Base-by-base conservation (phyloP, 2,888 invertebrate species). In the Drosophila subsilvestris region DNA sequence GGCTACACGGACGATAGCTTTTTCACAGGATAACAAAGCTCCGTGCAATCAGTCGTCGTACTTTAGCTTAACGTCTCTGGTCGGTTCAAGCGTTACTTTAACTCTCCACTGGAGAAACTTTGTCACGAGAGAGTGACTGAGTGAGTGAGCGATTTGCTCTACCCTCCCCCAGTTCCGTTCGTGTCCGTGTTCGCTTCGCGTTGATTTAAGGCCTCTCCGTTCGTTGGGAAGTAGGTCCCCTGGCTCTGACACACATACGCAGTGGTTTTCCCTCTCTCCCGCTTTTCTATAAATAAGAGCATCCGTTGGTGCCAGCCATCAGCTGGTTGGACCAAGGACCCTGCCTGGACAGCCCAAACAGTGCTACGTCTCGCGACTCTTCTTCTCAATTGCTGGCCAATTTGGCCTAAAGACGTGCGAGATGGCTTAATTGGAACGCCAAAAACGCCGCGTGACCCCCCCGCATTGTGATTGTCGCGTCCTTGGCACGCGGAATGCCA, bases 11-110 rank as follows among this genome's bases (percentile, higher is more conserved):
- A 27, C 43, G 25, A 42, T 44, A 75, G 83, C 85, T 82, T 86
- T 86, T 78, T 63, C 85, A 69, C 89, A 87, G 85, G 85, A 86
- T 86, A 86, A 86, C 86, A 86, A 86, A 86, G 85, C 88, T 86
- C 70, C 65, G 56, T 67, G 29, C 89, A 85, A 87, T 87, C 85
- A 89, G 86, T 85, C 88, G 83, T 88, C 84, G 87, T 88, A 79
- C 76, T 85, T 85, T 75, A 61, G 85, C 72, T 75, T 72, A 85
- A 74, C 84, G 71, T 70, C 55, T 63, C 85, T 86, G 85, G 85
- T 86, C 79, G 88, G 62, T 55, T 10, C 44, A 50, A 44, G 60
- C 74, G 74, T 74, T 44, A 57, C 37, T 37, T 37, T 0, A 5
- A 37, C 37, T n/a, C 37, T n/a, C 37, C 37, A n/a, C 37, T 14